Conservation (phyloP, 2,888 invertebrate genomes). For the Heliconius sara region DNA sequence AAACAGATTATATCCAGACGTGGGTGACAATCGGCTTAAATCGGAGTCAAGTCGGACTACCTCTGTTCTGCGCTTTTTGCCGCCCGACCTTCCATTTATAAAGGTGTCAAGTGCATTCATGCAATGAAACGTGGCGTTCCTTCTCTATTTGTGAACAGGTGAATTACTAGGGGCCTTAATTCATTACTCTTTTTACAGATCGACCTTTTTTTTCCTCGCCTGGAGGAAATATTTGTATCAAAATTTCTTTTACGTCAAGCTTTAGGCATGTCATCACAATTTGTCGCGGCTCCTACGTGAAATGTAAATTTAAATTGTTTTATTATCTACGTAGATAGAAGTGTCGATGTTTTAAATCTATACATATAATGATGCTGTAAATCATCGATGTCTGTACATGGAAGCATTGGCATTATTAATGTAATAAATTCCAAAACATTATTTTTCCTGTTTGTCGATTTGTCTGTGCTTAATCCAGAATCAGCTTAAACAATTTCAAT, state of each 20-base stretch:
- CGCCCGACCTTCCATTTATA: conserved; percentile 67
- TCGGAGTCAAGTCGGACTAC: conserved; percentile 46
- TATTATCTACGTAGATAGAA: conserved; percentile 15
- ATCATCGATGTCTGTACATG: too few species aligned
- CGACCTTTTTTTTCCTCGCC: background rate
- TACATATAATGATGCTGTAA: background rate
- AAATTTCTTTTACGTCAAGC: conserved; percentile 18
- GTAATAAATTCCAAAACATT: too few species aligned
- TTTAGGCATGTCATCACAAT: conserved; percentile 33
- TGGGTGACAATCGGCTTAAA: conserved; percentile 47
- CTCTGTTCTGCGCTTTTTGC: conserved; percentile 63
- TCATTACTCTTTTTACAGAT: conserved; percentile 27
- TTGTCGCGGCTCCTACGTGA: conserved; percentile 28
- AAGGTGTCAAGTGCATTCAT: conserved; percentile 75
- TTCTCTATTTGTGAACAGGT: conserved; percentile 55
- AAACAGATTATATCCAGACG: conserved; percentile 39
- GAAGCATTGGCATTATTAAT: too few species aligned
- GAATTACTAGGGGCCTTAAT: conserved; percentile 15
- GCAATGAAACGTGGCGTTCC: conserved; percentile 64
- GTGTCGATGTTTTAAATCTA: background rate
- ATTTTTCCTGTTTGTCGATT: too few species aligned
- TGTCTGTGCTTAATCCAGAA: too few species aligned
- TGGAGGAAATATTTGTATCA: conserved; percentile 14
- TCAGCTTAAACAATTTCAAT: too few species aligned
- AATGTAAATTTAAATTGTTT: conserved; percentile 18